Base-by-base conservation (phyloP, 2,797 vertebrate genomes). In the Paramormyrops hopkinsi region DNA sequence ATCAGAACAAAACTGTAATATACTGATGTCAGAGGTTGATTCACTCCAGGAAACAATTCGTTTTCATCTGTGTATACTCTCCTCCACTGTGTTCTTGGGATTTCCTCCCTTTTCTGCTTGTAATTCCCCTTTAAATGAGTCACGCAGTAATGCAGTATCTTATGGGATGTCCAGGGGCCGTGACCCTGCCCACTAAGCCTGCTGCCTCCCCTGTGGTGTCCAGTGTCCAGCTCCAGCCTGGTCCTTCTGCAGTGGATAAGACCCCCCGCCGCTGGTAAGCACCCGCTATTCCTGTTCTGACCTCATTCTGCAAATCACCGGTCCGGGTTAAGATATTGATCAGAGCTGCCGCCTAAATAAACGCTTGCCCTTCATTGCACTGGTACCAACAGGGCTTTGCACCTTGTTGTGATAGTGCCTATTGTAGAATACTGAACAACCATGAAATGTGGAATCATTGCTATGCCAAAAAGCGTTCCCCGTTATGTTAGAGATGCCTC, bases 231-330 rank as follows among this genome's bases (percentile, higher is more conserved):
- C 93, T 92, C 59, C 93, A 73, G 65, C 5, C 92, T 37, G 93
- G 94, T 89, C 88, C 90, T 0, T 88, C 92, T 62, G 90, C 46
- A 25, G 84, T 90, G 89, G 94, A 88, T 90, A 94, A 90, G 92
- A 89, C 89, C 91, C 95, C 93, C 1, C 91, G 94, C 89, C 48
- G 93, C 87, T 91, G 96, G 98, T 99, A 96, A 96, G 92, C 92
- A 89, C 48, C 88, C 17, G 53, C 37, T 7, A 17, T 25, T 56
- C 69, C 62, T 79, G 51, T 44, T 51, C 46, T 7, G 33, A 2
- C 37, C 33, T 44, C 37, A 7, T 6, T 6, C 4, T 9, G 33
- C 17, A 22, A 65, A 62, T 48, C 37, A 11, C 41, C 3, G 37
- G 29, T 69, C 11, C 9, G 1, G 41, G 9, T 50, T n/a, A 85